Conservation (phyloP, 2,888 invertebrate species). For the Brachylomia viminalis region DNA sequence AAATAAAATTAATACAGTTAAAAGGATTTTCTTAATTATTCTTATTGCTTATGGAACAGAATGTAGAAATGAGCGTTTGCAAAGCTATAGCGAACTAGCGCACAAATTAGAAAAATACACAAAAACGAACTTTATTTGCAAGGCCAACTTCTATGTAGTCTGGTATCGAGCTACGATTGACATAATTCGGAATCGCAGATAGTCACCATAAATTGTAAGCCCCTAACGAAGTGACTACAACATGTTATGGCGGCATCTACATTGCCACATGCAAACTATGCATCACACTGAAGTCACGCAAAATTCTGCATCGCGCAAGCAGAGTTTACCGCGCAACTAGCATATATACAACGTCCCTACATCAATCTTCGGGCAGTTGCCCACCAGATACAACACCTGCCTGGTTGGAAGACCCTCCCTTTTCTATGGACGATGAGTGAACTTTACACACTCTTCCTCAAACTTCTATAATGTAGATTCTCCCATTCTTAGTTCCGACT, state of each 20-base stretch:
- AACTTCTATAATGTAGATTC: not conserved
- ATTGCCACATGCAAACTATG: too few species aligned
- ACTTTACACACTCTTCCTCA: too few species aligned
- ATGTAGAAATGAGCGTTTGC: not conserved
- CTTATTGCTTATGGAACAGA: not conserved
- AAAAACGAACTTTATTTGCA: not conserved
- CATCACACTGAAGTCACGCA: too few species aligned
- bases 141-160: not conserved
- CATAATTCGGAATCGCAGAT: slow-evolving; percentile 8
- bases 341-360: too few species aligned
- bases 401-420: too few species aligned
- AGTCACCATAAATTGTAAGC: slow-evolving; percentile 20
- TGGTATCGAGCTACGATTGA: not conserved
- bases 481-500: slow-evolving; percentile 24
- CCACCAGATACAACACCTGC: too few species aligned
- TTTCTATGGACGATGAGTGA: too few species aligned
- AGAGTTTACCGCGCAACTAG: too few species aligned
- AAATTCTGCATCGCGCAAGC: too few species aligned
- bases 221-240: slow-evolving; percentile 16
- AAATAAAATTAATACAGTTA: not conserved
- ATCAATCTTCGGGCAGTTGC: too few species aligned
- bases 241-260: not conserved
- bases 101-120: not conserved
- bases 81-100: not conserved
- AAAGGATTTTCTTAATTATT: not conserved